Evolutionary conservation across 2,888 invertebrate genomes (phyloP).

Genomic region (Leptinotarsa peninsularis): DNA sequence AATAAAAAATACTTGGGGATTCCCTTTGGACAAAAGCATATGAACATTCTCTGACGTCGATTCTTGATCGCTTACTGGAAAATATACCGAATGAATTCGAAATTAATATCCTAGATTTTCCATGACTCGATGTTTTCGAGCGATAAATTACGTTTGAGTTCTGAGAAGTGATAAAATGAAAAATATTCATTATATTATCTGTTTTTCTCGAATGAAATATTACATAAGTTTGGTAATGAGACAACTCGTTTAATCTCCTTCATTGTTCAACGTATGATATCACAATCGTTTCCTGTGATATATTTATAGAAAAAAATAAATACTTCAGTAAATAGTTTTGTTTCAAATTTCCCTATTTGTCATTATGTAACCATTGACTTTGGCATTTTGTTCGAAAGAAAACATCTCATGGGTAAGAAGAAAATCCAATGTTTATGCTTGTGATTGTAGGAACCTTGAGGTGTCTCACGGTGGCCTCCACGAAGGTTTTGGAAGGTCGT

Average conservation of each 20-base stretch:
- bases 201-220: constrained; percentile 10
- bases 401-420: too few relatives aligned
- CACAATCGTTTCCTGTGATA: constrained; percentile 7
- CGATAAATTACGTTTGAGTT: not conserved
- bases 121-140: constrained; percentile 3
- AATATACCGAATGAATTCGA: not conserved
- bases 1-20: too few relatives aligned
- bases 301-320: not conserved
- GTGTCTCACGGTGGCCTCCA: too few relatives aligned
- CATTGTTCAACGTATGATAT: not conserved
- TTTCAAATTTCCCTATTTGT: too few relatives aligned
- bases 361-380: too few relatives aligned
- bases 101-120: not conserved
- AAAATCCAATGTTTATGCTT: too few relatives aligned
- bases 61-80: constrained; percentile 4
- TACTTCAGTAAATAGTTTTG: too few relatives aligned
- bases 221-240: constrained; percentile 5
- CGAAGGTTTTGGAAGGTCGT: too few relatives aligned
- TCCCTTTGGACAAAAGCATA: too few relatives aligned
- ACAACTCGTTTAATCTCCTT: not conserved
- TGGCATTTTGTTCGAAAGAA: too few relatives aligned
- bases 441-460: too few relatives aligned
- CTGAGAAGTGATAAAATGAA: constrained; percentile 2
- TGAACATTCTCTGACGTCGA: not conserved
- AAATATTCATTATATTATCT: constrained; percentile 14